Percentiles rank a stretch among this genome's conserved stretches.
Evolutionary conservation across 2,888 invertebrate species (phyloP).

Genomic region (Acanthopleura granulata): DNA sequence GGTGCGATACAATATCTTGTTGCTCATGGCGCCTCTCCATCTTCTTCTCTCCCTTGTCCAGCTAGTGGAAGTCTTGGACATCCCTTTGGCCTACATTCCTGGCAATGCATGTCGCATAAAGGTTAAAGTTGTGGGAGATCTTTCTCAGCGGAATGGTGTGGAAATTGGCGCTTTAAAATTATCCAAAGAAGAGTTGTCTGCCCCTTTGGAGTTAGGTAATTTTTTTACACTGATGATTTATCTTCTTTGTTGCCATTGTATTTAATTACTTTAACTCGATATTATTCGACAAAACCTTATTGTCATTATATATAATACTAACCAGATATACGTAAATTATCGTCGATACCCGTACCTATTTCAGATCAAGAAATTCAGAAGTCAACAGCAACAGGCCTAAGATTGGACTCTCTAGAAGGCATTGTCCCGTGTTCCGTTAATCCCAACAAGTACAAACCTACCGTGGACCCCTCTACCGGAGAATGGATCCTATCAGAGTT

Average conservation of each 20-base stretch:
- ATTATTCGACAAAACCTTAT: no score
- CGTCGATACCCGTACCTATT: no score
- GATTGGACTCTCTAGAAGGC: no score
- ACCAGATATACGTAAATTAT: no score
- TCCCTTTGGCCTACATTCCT: slow-evolving; percentile 57
- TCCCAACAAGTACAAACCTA: not conserved
- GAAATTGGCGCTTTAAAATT: not conserved
- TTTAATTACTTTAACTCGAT: no score
- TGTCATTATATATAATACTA: no score
- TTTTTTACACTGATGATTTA: not conserved
- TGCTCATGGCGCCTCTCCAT: no score
- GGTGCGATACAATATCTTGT: no score
- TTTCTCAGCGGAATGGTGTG: slow-evolving; percentile 23
- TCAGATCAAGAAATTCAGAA: no score
- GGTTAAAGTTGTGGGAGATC: slow-evolving; percentile 57
- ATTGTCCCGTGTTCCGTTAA: not conserved
- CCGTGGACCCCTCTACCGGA: slow-evolving; percentile 38
- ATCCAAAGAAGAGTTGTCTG: not conserved
- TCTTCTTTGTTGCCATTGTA: no score
- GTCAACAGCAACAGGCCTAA: no score
- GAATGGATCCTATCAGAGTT: slow-evolving; percentile 58
- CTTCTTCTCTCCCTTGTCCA: slow-evolving; percentile 18
- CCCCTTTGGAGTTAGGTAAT: not conserved
- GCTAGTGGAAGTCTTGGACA: slow-evolving; percentile 37
- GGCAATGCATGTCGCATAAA: slow-evolving; percentile 58